Evolutionary conservation across 2,113 vertebrate species (phyloP).

Genomic region (Rhombomys opimus): DNA sequence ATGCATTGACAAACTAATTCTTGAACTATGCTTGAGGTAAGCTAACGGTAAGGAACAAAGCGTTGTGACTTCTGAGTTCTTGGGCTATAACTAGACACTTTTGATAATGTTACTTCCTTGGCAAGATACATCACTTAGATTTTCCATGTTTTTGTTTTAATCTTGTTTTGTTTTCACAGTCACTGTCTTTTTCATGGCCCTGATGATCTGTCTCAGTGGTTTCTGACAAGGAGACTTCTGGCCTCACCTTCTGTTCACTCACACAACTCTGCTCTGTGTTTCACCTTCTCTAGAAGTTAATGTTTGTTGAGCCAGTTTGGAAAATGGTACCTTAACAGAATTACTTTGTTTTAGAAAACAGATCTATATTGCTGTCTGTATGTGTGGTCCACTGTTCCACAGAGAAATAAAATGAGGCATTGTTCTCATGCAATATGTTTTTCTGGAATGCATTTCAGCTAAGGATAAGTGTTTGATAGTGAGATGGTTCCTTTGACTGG

Average conservation of each 20-base stretch:
- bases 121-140: neutral
- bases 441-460: neutral
- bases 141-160: neutral
- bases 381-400: too few relatives aligned
- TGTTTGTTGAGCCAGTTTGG: neutral
- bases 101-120: slow-evolving; percentile 14
- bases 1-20: neutral
- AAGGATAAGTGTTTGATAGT: slow-evolving; percentile 11
- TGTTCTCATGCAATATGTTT: neutral
- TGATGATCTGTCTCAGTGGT: neutral
- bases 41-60: slow-evolving; percentile 12
- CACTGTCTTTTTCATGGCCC: neutral
- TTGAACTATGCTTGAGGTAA: slow-evolving; percentile 51
- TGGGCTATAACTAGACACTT: neutral
- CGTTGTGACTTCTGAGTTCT: neutral
- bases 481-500: neutral
- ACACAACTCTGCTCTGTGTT: neutral
- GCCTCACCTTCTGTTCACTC: neutral
- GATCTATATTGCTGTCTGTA: neutral
- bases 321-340: neutral
- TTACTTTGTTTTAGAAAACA: neutral
- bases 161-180: neutral
- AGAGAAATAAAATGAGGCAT: neutral
- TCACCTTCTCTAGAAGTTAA: neutral
- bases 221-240: neutral